Conservation (phyloP, 2,797 vertebrate genomes). For the Hypotaenidia okinawae region DNA sequence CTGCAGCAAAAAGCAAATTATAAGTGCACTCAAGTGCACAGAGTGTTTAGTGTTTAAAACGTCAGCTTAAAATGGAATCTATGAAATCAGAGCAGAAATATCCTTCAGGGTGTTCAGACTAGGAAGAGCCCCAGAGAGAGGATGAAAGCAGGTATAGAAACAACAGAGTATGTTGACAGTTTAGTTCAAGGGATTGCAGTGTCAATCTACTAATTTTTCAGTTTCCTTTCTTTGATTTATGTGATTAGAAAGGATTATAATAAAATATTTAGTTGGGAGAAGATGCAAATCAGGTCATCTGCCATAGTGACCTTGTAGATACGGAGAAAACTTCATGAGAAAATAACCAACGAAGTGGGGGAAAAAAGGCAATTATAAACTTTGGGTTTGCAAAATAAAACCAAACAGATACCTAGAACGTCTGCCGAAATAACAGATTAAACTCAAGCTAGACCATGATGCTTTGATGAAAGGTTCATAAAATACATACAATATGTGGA, state of each 20-base stretch:
- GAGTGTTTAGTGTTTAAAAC: slow-evolving; percentile 37
- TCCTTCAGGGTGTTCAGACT: slow-evolving; percentile 10
- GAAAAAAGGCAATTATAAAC: neutral
- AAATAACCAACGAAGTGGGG: neutral
- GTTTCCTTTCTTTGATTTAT: neutral
- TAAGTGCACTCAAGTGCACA: slow-evolving; percentile 7
- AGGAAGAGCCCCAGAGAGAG: neutral
- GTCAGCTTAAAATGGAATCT: slow-evolving; percentile 39
- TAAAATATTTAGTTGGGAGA: neutral
- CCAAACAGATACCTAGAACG: neutral
- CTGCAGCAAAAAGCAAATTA: slow-evolving; percentile 40
- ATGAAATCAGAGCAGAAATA: neutral
- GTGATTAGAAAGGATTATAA: neutral
- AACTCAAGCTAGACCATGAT: neutral
- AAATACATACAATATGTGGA: neutral
- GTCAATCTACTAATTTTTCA: neutral
- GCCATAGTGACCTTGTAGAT: neutral
- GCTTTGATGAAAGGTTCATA: neutral
- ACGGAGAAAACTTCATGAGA: neutral
- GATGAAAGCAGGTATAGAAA: slow-evolving; percentile 46
- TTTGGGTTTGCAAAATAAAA: neutral
- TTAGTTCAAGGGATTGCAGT: slow-evolving; percentile 1
- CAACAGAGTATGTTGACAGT: neutral
- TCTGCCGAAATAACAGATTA: neutral
- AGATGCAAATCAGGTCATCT: neutral